phyloP scores from a whole-genome alignment of 2,888 invertebrate genomes.

The Trichopoda pennipes region DNA sequence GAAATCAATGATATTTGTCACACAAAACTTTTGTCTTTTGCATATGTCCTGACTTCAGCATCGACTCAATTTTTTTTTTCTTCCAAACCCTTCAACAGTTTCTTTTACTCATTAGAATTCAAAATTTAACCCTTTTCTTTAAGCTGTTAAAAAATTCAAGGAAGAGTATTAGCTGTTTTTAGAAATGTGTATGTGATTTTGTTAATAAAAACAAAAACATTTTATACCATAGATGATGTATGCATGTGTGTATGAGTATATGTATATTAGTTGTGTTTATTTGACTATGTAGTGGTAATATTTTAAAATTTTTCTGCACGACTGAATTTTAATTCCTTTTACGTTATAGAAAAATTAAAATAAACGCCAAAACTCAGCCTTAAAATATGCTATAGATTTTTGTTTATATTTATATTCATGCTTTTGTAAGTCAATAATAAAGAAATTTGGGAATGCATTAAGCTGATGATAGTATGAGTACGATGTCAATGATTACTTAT shows the following conservation, averaged over 20 bases:
- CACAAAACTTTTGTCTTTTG: constrained; percentile 68
- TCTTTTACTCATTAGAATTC: constrained; percentile 61
- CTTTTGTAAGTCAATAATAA: constrained; percentile 59
- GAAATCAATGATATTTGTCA: constrained; percentile 75
- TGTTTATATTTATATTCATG: constrained; percentile 34
- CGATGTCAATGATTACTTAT: constrained; percentile 61
- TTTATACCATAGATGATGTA: constrained; percentile 38
- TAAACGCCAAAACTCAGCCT: constrained; percentile 40
- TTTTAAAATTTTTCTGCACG: constrained; percentile 80
- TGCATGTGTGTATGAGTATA: constrained; percentile 51
- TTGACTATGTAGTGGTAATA: constrained; percentile 71
- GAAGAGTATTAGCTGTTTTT: constrained; percentile 56
- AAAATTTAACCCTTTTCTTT: constrained; percentile 66
- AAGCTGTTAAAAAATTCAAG: constrained; percentile 27
- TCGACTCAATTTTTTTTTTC: constrained; percentile 6
- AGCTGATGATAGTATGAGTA: constrained; percentile 25
- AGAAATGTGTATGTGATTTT: constrained; percentile 43
- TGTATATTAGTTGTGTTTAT: background rate
- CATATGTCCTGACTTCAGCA: constrained; percentile 54
- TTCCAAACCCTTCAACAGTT: constrained; percentile 62
- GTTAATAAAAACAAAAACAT: constrained; percentile 61
- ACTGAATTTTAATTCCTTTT: constrained; percentile 81
- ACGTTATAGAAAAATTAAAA: constrained; percentile 69
- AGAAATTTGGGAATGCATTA: constrained; percentile 29
- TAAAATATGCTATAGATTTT: constrained; percentile 65